Percentiles rank a stretch among this genome's conserved stretches.
These are phyloP conservation scores for Spongia lamella DNA, from an alignment of 37 sponge, comb jelly and placozoan genomes.

Conservation along the genomic window DNA sequence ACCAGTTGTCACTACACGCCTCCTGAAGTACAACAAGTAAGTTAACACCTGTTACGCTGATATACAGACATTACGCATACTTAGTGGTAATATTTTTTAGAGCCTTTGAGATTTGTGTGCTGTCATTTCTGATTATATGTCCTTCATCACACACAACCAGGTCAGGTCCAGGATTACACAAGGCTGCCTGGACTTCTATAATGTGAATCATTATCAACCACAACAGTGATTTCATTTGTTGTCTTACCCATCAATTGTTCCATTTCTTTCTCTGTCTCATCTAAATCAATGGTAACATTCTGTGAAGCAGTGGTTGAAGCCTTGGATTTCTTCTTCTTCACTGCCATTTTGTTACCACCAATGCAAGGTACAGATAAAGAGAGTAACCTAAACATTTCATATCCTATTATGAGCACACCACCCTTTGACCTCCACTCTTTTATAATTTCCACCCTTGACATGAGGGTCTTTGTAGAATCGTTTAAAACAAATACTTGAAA, in stretches of 20 bases:
- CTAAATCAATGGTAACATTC: slow-evolving; percentile 64
- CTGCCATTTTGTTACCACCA: slow-evolving; percentile 82
- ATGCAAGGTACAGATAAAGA: slow-evolving; percentile 78
- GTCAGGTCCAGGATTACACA: slow-evolving; percentile 95
- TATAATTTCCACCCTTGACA: slow-evolving; percentile 66
- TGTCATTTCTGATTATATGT: slow-evolving; percentile 92
- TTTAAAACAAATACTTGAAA: slow-evolving; percentile 68
- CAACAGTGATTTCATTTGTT: background rate
- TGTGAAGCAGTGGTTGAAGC: background rate
- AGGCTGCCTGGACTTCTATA: slow-evolving; percentile 75
- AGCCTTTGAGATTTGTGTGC: slow-evolving; percentile 86
- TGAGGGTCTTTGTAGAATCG: slow-evolving; percentile 73
- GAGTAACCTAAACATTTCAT: slow-evolving; percentile 88
- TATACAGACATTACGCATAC: slow-evolving; percentile 30
- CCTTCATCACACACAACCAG: slow-evolving; percentile 98
- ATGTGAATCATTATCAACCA: background rate
- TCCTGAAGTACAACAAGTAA: slow-evolving; percentile 25
- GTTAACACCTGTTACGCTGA: background rate
- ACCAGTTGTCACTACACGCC: slow-evolving; percentile 93
- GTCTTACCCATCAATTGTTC: slow-evolving; percentile 62
- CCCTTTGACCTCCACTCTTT: slow-evolving; percentile 69
- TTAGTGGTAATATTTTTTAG: slow-evolving; percentile 88
- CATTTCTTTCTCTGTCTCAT: slow-evolving; percentile 83
- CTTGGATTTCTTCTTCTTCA: slow-evolving; percentile 59
- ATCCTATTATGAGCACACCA: slow-evolving; percentile 95